Conservation (phyloP, 2,797 vertebrate species). For the Myotis pilosus region DNA sequence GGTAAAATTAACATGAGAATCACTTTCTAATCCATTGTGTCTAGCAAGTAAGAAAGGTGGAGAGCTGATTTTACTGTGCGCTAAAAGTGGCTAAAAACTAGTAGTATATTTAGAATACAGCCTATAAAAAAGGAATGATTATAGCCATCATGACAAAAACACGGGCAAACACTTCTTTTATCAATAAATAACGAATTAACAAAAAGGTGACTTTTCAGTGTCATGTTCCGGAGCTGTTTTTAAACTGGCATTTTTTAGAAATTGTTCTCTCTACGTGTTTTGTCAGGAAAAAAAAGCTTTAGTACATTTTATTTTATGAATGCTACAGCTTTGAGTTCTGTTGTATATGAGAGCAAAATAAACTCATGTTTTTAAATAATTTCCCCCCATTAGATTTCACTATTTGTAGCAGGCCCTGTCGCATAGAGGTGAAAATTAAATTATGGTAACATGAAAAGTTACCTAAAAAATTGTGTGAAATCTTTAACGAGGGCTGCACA, state of each 20-base stretch:
- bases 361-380: slow-evolving; percentile 3
- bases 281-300: slow-evolving; percentile 46
- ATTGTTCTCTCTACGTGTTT: slow-evolving; percentile 60
- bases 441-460: slow-evolving; percentile 44
- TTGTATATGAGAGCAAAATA: slow-evolving; percentile 52
- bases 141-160: slow-evolving; percentile 28
- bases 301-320: slow-evolving; percentile 58
- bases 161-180: slow-evolving; percentile 52
- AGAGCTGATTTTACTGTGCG: slow-evolving; percentile 42
- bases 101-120: slow-evolving; percentile 56
- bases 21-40: slow-evolving; percentile 53
- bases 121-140: slow-evolving; percentile 22
- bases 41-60: slow-evolving; percentile 45
- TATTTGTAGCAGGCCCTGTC: slow-evolving; percentile 35
- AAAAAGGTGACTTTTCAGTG: slow-evolving; percentile 52
- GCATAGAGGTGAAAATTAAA: slow-evolving; percentile 66
- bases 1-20: slow-evolving; percentile 32
- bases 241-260: slow-evolving; percentile 50
- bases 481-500: background rate
- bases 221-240: slow-evolving; percentile 26
- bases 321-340: slow-evolving; percentile 16
- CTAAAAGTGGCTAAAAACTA: slow-evolving; percentile 33
- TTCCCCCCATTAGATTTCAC: background rate
- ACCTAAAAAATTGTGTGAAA: slow-evolving; percentile 45
- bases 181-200: slow-evolving; percentile 60